Evolutionary conservation across 2,113 vertebrate genomes (phyloP).

Genomic region (Tragelaphus strepsiceros): DNA sequence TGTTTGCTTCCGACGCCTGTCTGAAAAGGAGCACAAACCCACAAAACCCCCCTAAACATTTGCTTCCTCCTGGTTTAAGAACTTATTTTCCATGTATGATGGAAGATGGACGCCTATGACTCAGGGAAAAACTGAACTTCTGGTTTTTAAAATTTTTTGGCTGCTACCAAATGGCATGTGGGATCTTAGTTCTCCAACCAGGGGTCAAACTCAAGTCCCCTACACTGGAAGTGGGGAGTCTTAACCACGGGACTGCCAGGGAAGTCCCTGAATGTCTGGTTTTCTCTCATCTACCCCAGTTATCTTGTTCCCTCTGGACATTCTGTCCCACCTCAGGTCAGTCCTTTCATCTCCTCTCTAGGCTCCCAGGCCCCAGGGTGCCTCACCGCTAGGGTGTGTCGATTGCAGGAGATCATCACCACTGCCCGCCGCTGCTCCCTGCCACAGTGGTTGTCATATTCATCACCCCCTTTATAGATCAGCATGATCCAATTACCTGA

Average conservation of each 20-base stretch:
- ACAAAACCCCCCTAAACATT: not conserved
- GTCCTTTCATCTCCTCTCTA: not conserved
- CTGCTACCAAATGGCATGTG: not conserved
- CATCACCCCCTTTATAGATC: slow-evolving; percentile 86
- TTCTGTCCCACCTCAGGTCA: not conserved
- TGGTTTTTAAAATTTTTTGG: not conserved
- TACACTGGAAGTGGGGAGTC: not conserved
- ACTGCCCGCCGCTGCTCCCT: slow-evolving; percentile 85
- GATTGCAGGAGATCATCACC: slow-evolving; percentile 93
- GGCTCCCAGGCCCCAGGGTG: accelerated
- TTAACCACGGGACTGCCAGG: not conserved
- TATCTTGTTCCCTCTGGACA: not conserved
- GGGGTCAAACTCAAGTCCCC: not conserved
- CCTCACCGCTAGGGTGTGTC: slow-evolving; percentile 82
- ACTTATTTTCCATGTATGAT: not conserved
- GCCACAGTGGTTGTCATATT: slow-evolving; percentile 85
- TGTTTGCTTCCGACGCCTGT: not conserved
- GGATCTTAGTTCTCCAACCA: not conserved
- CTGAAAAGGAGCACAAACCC: not conserved
- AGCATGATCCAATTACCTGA: slow-evolving; percentile 95
- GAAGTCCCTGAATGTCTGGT: not conserved
- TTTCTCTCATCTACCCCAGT: not conserved
- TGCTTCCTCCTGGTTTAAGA: not conserved
- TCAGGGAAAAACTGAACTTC: not conserved
- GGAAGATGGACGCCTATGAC: not conserved